Evolutionary conservation across 2,888 invertebrate genomes (phyloP).

Genomic region (Metacarcinus magister): DNA sequence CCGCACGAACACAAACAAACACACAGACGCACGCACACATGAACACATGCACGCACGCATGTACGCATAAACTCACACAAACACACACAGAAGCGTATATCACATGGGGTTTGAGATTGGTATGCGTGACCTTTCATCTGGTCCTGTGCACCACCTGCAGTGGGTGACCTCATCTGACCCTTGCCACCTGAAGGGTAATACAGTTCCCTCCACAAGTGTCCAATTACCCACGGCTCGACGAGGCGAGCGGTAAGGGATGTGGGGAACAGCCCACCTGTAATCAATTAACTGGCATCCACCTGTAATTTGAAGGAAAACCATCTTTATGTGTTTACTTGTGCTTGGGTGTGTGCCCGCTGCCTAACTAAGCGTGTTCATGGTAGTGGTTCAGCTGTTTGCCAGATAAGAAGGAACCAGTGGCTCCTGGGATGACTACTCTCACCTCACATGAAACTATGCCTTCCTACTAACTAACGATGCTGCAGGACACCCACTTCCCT

Average conservation of each 20-base stretch:
- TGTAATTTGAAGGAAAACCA: neutral
- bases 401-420: too few relatives aligned
- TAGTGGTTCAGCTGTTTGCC: too few relatives aligned
- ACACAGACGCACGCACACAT: too few relatives aligned
- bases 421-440: too few relatives aligned
- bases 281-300: neutral
- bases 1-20: too few relatives aligned
- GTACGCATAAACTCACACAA: too few relatives aligned
- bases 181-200: neutral
- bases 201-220: slow-evolving; percentile 4
- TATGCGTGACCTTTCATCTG: neutral
- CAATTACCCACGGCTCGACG: slow-evolving; percentile 30
- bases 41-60: too few relatives aligned
- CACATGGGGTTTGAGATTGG: neutral
- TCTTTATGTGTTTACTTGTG: neutral
- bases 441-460: neutral
- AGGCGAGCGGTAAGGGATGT: neutral
- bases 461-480: neutral
- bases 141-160: neutral
- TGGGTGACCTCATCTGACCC: neutral
- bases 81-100: too few relatives aligned
- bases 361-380: neutral
- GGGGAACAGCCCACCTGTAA: neutral
- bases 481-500: neutral
- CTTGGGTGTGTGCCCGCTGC: neutral